These are phyloP conservation scores for Henricia sp. DNA, from an alignment of 53 echinoderm and acorn worm species.

Conservation along the genomic window DNA sequence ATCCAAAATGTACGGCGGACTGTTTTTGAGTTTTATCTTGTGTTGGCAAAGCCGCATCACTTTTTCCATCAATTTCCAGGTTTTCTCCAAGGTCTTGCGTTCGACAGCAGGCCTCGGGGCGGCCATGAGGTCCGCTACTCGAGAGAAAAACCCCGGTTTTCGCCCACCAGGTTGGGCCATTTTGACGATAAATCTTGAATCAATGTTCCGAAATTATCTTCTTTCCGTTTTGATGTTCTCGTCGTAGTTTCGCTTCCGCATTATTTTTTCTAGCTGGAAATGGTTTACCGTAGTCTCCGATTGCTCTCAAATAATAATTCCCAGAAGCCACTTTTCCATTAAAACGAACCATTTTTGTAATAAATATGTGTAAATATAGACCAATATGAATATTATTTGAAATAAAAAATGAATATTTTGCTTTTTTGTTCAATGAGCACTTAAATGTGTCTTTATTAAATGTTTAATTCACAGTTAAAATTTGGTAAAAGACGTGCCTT, in stretches of 20 bases:
- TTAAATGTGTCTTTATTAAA: no score
- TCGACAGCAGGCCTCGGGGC: slow-evolving; percentile 94
- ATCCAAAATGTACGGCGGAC: slow-evolving; percentile 99
- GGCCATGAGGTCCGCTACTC: slow-evolving; percentile 83
- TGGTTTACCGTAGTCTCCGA: slow-evolving; percentile 17
- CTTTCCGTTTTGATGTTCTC: background rate
- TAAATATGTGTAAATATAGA: no score
- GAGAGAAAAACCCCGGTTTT: slow-evolving; percentile 71
- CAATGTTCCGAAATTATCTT: background rate
- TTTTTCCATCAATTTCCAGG: slow-evolving; percentile 99
- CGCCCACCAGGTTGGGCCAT: slow-evolving; percentile 74
- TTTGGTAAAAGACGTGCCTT: no score
- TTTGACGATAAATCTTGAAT: slow-evolving; percentile 43
- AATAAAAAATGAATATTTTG: no score
- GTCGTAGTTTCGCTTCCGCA: slow-evolving; percentile 63
- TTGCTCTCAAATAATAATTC: background rate
- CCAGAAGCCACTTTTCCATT: slow-evolving; percentile 40
- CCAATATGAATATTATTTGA: no score
- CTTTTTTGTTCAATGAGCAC: no score
- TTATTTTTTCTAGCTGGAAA: slow-evolving; percentile 37
- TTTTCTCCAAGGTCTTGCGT: slow-evolving; percentile 89
- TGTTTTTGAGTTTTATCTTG: slow-evolving; percentile 98
- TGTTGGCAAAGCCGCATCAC: slow-evolving; percentile 96
- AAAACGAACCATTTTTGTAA: background rate
- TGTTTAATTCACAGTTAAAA: no score